phyloP scores from a whole-genome alignment of 2,113 vertebrate species.

The Neodontobutis hainanensis region DNA sequence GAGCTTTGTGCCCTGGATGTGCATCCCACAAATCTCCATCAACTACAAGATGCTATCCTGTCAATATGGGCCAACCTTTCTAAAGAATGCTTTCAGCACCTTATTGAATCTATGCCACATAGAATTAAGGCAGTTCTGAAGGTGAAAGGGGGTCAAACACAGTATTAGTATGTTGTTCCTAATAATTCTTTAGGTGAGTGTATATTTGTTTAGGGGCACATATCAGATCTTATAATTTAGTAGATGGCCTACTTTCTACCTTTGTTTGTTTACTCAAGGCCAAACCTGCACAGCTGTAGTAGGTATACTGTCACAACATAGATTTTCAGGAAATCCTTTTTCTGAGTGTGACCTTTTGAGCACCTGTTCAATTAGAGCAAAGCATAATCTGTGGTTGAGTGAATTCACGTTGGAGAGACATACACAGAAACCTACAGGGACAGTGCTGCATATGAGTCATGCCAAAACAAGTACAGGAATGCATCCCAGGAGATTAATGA shows the following conservation, averaged over 20 bases:
- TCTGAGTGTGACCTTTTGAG: slow-evolving; percentile 46
- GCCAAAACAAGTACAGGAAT: slow-evolving; percentile 47
- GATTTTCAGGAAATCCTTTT: slow-evolving; percentile 59
- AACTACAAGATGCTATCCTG: no score
- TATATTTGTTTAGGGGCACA: no score
- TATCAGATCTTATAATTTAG: not conserved
- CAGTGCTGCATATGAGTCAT: slow-evolving; percentile 46
- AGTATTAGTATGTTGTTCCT: no score
- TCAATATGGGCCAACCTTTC: no score
- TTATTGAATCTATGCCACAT: no score
- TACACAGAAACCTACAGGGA: slow-evolving; percentile 41
- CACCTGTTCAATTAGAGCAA: slow-evolving; percentile 39
- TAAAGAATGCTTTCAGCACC: no score
- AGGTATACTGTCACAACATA: not conserved
- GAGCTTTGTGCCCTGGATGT: no score
- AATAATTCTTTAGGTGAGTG: no score
- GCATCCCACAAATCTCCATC: no score
- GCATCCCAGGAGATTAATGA: slow-evolving; percentile 41
- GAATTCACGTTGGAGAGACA: slow-evolving; percentile 30
- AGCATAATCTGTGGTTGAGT: slow-evolving; percentile 24
- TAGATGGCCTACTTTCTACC: not conserved
- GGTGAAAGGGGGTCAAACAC: no score
- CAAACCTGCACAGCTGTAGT: slow-evolving; percentile 20
- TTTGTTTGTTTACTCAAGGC: slow-evolving; percentile 18
- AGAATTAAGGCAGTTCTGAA: no score